Base-by-base conservation (phyloP, 2,113 vertebrate genomes). In the Callipepla californica region DNA sequence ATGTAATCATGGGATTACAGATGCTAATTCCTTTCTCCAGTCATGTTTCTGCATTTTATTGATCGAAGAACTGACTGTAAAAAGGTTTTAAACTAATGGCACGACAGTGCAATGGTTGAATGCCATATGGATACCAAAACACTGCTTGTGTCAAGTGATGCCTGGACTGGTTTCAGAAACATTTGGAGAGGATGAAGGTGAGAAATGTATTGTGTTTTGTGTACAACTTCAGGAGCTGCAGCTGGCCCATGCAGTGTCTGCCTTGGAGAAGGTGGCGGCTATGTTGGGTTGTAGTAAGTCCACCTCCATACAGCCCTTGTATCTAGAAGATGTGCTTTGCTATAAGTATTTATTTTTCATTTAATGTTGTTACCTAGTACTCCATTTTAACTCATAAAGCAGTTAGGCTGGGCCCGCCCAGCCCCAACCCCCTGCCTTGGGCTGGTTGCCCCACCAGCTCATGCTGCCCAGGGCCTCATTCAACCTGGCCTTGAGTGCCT, bases 1-100 rank as follows among this genome's bases (percentile, higher is more conserved):
- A 87, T 95, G 90, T 95, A 95, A 95, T 95, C 90, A 63, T 2
- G 23, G 90, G 88, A 95, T 96, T 96, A 94, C 86, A 79, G 83
- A 92, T 85, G 83, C 70, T 93, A 85, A 95, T 95, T 93, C 81
- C 80, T 87, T 94, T 92, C 78, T 90, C 42, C 93, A 85, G 80
- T 85, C 67, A 9, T 92, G 85, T 89, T 95, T 90, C 85, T 94
- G 77, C 79, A 34, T 95, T 92, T 92, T 92, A 97, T 95, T 82
- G 94, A 96, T 95, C 9, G 3, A 6, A 50, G 67, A 94, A 45
- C 80, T 94, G 92, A 80, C 92, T 94, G 73, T 95, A 94, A 92
- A 92, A 89, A 70, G 92, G 88, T 90, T 95, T 89, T 95, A 90
- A 94, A 77, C 80, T 87, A 95, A 96, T 89, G 78, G 68, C 20